Evolutionary conservation across 2,888 invertebrate species (phyloP), one percentile per base, ranked within the genome.

Genomic region (Leptinotarsa juncta): DNA sequence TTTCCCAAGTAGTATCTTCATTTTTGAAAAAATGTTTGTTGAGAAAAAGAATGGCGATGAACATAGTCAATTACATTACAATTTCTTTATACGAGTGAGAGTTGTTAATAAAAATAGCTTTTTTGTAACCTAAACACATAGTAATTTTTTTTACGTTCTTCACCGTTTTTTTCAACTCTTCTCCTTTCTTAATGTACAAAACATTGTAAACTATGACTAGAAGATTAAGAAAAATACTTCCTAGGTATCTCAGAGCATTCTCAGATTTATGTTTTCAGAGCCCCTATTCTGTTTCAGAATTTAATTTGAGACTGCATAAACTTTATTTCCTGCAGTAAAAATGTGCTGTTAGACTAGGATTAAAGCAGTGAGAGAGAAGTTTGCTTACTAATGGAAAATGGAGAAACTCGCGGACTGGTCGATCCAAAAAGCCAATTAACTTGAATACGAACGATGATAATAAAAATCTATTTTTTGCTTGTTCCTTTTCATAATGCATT

Each of bases 391-490:
- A 62, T 32, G 26, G 26, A 32, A 62, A 62, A 62, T 32, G 62
- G n/a, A 62, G 42, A 62, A 62, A n/a, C 23, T 60, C 60, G 18
- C 57, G 57, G 20, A 57, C 20, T 57, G 57, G 23, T 15, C 15
- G 60, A 60, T n/a, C n/a, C 62, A 32, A 62, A 62, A 62, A 62
- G 62, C 62, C 62, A 62, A 62, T 62, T 62, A 62, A 42, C 62
- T 62, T 7, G 62, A 42, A 42, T 32, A 62, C 32, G 62, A 62
- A 62, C 42, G n/a, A 62, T 62, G 42, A 62, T 62, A 62, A 62
- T 62, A 62, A 62, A 42, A 62, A 62, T 18, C 5, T 32, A 62
- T 26, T 32, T 62, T 62, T 62, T n/a, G 60, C 42, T 32, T 15
- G 62, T 32, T 16, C 26, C 7, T 42, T 14, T 16, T 32, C 42